Evolutionary conservation across 2,888 invertebrate genomes (phyloP).

Genomic region (Dastarcus helophoroides): DNA sequence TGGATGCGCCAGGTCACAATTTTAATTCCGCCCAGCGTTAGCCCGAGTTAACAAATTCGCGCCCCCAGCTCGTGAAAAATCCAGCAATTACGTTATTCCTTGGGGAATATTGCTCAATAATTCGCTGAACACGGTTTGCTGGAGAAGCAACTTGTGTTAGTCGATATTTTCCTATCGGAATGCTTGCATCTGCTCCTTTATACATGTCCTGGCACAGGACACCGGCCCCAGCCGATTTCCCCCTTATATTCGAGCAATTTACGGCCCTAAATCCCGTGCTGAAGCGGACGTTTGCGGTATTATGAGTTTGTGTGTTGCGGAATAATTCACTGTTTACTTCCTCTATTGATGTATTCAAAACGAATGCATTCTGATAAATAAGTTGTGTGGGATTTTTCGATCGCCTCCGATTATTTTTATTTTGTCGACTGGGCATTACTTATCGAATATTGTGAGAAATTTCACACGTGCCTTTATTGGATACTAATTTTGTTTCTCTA

Average conservation of each 20-base stretch:
- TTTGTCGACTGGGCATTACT: too few species aligned
- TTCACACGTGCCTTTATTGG: too few species aligned
- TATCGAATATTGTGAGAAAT: too few species aligned
- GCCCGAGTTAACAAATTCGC: too few species aligned
- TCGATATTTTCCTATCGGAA: constrained; percentile 12
- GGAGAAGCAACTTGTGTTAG: constrained; percentile 9
- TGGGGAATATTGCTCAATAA: too few species aligned
- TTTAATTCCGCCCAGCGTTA: too few species aligned
- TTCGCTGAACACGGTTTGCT: too few species aligned
- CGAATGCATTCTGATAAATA: neutral
- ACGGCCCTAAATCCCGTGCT: constrained; percentile 1
- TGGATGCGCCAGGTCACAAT: too few species aligned
- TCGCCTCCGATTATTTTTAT: too few species aligned
- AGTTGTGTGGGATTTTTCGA: neutral
- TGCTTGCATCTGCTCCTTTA: constrained; percentile 12
- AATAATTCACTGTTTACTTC: constrained; percentile 9
- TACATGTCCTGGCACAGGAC: constrained; percentile 6
- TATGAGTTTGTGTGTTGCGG: constrained; percentile 5
- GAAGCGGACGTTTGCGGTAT: constrained; percentile 2
- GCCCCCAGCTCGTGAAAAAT: too few species aligned
- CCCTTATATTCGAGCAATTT: constrained; percentile 5
- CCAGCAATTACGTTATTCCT: too few species aligned
- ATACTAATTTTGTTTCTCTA: too few species aligned
- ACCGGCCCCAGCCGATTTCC: constrained; percentile 3
- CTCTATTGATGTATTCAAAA: constrained; percentile 4